phyloP scores from a whole-genome alignment of 2,113 vertebrate species.

The Cisticola juncidis region DNA sequence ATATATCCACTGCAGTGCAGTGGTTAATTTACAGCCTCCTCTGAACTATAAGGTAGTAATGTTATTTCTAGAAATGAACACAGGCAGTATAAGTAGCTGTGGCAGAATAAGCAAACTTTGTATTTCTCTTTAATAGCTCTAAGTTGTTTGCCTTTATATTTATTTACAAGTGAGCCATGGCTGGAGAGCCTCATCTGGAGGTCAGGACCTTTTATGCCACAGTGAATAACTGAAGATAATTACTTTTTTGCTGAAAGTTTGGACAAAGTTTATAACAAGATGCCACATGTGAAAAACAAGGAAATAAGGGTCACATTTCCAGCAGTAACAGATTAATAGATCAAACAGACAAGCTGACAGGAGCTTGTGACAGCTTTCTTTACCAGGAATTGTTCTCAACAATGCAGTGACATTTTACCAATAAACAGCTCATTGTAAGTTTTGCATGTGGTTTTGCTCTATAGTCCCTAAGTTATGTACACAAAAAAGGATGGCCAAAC shows the following conservation, averaged over 20 bases:
- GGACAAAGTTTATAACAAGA: background rate
- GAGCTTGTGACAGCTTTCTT: background rate
- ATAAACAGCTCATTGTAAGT: background rate
- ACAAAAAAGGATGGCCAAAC: background rate
- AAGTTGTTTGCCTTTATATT: background rate
- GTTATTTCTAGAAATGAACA: constrained; percentile 49
- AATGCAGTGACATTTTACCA: background rate
- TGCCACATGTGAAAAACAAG: background rate
- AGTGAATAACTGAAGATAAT: background rate
- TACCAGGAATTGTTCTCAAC: background rate
- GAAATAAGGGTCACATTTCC: background rate
- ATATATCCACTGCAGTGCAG: background rate
- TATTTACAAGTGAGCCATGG: background rate
- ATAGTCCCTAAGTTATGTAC: background rate
- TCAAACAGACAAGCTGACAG: background rate
- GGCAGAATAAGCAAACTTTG: background rate
- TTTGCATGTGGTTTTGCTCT: background rate
- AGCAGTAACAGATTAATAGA: background rate
- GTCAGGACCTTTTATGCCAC: background rate
- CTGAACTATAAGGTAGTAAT: constrained; percentile 2
- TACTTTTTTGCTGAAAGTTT: background rate
- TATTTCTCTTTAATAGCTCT: background rate
- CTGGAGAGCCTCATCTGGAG: background rate
- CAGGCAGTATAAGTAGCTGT: background rate
- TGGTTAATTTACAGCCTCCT: constrained; percentile 49